These are phyloP conservation scores for Pseudomyrmex flavicornis DNA, from an alignment of 1,140 invertebrate genomes.

Conservation along the genomic window DNA sequence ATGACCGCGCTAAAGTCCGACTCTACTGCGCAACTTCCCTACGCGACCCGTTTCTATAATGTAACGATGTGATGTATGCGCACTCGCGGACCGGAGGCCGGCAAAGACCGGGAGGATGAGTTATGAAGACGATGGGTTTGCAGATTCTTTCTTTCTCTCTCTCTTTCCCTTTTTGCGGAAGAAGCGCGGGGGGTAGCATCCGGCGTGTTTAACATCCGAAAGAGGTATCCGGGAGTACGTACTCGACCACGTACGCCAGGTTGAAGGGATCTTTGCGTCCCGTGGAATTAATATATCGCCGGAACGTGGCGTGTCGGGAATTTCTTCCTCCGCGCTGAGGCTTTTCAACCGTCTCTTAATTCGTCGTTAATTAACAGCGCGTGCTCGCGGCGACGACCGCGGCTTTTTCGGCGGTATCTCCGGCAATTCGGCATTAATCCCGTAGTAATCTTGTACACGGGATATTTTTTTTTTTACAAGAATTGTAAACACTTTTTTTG, in stretches of 20 bases:
- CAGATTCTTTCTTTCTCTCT: constrained; percentile 3
- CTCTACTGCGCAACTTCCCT: constrained; percentile 62
- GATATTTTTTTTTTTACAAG: too few relatives aligned
- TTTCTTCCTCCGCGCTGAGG: background rate
- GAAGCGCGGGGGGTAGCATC: constrained; percentile 51
- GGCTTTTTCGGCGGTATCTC: background rate
- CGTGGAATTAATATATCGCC: constrained; percentile 64
- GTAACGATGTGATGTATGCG: constrained; percentile 73
- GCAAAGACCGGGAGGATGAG: constrained; percentile 60
- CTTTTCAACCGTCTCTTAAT: constrained; percentile 24
- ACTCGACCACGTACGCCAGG: constrained; percentile 49
- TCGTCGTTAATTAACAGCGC: constrained; percentile 57
- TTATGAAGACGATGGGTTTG: constrained; percentile 67
- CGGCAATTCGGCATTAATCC: too few relatives aligned
- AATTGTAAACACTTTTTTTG: background rate
- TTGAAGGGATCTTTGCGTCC: constrained; percentile 60
- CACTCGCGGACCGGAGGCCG: constrained; percentile 42
- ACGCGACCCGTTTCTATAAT: constrained; percentile 76
- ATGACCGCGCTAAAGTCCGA: constrained; percentile 71
- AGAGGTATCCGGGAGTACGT: constrained; percentile 42
- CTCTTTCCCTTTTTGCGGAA: constrained; percentile 35
- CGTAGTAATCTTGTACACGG: background rate
- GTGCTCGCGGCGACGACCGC: background rate
- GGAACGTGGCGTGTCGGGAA: constrained; percentile 28
- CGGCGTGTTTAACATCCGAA: constrained; percentile 68